Percentiles rank a stretch among this genome's conserved stretches.
Conservation (phyloP, 2,797 vertebrate genomes). For the Psittacula echo region DNA sequence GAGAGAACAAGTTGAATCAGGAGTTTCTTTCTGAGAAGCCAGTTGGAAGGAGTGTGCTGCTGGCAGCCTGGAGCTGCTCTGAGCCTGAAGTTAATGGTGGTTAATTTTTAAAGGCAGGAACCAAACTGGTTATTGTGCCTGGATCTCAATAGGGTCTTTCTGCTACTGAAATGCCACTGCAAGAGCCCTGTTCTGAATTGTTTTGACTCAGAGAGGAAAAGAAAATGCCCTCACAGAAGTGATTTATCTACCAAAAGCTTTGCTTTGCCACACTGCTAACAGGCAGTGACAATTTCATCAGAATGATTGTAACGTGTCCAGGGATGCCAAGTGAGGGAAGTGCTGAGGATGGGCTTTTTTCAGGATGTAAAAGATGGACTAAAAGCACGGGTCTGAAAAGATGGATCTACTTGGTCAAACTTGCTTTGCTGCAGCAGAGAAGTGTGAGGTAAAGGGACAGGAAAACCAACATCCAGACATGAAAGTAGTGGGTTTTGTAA, state of each 20-base stretch:
- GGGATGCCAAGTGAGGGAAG: not conserved
- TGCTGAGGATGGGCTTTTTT: not conserved
- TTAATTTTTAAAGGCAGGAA: slow-evolving; percentile 70
- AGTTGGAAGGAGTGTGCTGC: slow-evolving; percentile 50
- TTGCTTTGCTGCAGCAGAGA: not conserved
- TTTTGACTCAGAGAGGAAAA: slow-evolving; percentile 19
- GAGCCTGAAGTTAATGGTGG: slow-evolving; percentile 57
- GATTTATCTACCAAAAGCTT: not conserved
- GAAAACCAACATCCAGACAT: not conserved
- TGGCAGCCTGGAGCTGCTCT: slow-evolving; percentile 43
- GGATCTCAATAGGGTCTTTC: slow-evolving; percentile 53
- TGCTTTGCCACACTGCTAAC: not conserved
- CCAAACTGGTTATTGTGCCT: slow-evolving; percentile 44
- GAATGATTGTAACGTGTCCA: fast-evolving
- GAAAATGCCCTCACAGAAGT: slow-evolving; percentile 13
- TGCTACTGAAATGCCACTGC: slow-evolving; percentile 37
- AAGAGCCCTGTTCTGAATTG: slow-evolving; percentile 26
- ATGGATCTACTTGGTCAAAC: not conserved
- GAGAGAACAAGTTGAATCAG: slow-evolving; percentile 46
- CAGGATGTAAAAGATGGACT: not conserved
- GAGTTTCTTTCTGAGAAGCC: slow-evolving; percentile 57
- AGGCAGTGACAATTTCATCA: not conserved
- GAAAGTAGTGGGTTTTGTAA: not conserved
- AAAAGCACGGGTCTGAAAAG: not conserved
- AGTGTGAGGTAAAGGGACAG: not conserved